These are phyloP conservation scores for Sabatieria punctata DNA, from an alignment of 2,888 invertebrate genomes.

Conservation along the genomic window DNA sequence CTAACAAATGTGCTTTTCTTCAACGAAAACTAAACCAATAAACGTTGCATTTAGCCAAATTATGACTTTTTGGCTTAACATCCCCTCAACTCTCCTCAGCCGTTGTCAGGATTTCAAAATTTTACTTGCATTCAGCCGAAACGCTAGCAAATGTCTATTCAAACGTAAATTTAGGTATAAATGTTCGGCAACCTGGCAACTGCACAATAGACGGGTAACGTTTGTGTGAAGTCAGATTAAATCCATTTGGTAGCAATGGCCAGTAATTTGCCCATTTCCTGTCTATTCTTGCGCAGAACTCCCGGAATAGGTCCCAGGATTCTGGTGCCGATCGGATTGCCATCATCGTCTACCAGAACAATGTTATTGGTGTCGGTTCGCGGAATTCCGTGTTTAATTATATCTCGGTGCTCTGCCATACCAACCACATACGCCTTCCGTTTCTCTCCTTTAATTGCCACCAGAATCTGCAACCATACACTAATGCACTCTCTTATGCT, in stretches of 20 bases:
- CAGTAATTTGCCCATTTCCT: constrained; percentile 26
- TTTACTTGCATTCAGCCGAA: too few relatives aligned
- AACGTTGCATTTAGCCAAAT: too few relatives aligned
- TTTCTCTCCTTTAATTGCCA: constrained; percentile 28
- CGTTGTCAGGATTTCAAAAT: too few relatives aligned
- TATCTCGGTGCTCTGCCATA: constrained; percentile 19
- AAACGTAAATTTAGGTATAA: too few relatives aligned
- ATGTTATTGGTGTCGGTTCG: constrained; percentile 46
- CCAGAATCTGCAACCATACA: constrained; percentile 21
- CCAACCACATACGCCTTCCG: constrained; percentile 26
- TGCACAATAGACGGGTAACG: too few relatives aligned
- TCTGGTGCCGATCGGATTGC: constrained; percentile 79
- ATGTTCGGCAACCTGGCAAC: too few relatives aligned
- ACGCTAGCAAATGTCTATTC: too few relatives aligned
- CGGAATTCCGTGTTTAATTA: constrained; percentile 24
- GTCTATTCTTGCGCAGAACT: constrained; percentile 17
- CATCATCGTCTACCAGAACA: constrained; percentile 82
- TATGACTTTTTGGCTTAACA: too few relatives aligned
- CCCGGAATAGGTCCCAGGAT: constrained; percentile 85
- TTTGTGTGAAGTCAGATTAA: constrained; percentile 37
- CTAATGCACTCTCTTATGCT: too few relatives aligned
- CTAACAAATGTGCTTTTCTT: too few relatives aligned
- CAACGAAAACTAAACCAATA: too few relatives aligned
- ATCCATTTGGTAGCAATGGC: constrained; percentile 29
- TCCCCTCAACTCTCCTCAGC: too few relatives aligned